Percentiles rank a stretch among this genome's conserved stretches.
These are phyloP conservation scores for Bombyx huttoni DNA, from an alignment of 2,888 invertebrate genomes.

Conservation along the genomic window DNA sequence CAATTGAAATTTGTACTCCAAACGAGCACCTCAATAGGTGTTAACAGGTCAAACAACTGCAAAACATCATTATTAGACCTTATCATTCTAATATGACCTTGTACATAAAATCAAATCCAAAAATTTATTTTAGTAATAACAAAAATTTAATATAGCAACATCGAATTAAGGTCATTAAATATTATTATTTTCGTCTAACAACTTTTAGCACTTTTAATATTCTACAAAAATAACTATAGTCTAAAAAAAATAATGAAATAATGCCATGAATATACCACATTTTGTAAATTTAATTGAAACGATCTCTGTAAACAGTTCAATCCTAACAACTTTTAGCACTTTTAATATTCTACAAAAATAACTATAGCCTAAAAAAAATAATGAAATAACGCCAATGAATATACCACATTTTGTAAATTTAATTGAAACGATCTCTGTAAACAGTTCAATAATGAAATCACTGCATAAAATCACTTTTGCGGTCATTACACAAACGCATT, in stretches of 20 bases:
- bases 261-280: background rate
- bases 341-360: no score
- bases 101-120: no score
- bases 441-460: background rate
- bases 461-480: constrained; percentile 31
- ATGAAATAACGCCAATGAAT: background rate
- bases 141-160: no score
- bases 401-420: no score
- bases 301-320: background rate
- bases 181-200: no score
- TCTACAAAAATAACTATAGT: no score
- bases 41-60: background rate
- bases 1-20: background rate
- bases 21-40: background rate
- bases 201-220: no score
- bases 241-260: background rate
- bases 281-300: background rate
- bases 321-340: background rate
- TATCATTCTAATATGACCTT: background rate
- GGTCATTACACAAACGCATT: constrained; percentile 45
- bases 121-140: no score
- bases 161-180: no score
- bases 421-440: background rate
- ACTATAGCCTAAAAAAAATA: no score
- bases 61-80: background rate